Base-by-base conservation (phyloP, 2,113 vertebrate species). In the Pelecanus crispus region DNA sequence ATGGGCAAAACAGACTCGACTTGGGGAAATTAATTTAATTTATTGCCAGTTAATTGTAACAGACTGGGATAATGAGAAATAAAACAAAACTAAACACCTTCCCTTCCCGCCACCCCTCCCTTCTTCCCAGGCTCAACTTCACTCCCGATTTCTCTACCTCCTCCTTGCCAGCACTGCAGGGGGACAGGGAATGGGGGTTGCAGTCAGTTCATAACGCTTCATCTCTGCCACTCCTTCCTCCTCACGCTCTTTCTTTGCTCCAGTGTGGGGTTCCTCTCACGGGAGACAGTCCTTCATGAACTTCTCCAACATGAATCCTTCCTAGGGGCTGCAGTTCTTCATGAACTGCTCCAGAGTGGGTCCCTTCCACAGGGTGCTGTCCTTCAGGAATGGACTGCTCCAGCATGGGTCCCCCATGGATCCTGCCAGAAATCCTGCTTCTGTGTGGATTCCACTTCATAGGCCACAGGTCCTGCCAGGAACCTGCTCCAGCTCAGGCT, bases 81-180 rank as follows among this genome's bases (percentile, higher is more conserved):
- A 4, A 72, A 89, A 25, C 20, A 62, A 71, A 84, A 29, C 12
- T 13, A 61, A 84, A 11, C 4, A 10, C 6, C 7, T 44, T 47
- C 24, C 15, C 9, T 70, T 52, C 17, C 13, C 28, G 11, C 11
- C 13, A 14, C 11, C 6, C 29, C 10, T 59, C 13, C 19, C 28
- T 45, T 59, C 13, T 72, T 86, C 59, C 14, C 8, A 18, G 29
- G 13, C 38, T 71, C 53, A 53, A 11, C 21, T 50, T 56, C 20
- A 18, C n/a, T 63, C 31, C 18, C 1, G 1, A 8, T n/a, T 66
- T 40, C n/a, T 47, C 24, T 25, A 1, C 24, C 42, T 45, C 16
- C 22, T 65, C 18, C 26, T 36, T 5, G 5, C 4, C 0, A n/a
- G 34, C 2, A 1, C 32, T 4, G 0, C 50, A 66, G 22, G 13